These are phyloP conservation scores for Sebastes dallii DNA, from an alignment of 2,797 vertebrate species.

Conservation along the genomic window DNA sequence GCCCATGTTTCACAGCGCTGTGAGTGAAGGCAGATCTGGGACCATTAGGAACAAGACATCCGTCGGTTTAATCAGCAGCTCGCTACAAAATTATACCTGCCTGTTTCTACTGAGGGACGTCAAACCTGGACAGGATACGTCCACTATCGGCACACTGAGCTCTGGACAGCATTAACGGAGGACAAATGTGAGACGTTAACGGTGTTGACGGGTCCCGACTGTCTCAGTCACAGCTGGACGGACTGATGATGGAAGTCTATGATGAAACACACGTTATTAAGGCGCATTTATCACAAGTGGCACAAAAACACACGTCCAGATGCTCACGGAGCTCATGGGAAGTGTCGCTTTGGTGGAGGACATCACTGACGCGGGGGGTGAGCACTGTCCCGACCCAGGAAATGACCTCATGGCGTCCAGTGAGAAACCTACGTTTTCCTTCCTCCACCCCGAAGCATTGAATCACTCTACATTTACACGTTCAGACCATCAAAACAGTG, in stretches of 20 bases:
- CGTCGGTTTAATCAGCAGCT: slow-evolving; percentile 68
- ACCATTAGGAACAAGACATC: slow-evolving; percentile 59
- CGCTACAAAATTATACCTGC: slow-evolving; percentile 63
- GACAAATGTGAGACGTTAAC: slow-evolving; percentile 45
- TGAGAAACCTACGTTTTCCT: neutral
- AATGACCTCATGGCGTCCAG: slow-evolving; percentile 35
- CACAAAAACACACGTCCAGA: slow-evolving; percentile 35
- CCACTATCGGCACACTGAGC: slow-evolving; percentile 28
- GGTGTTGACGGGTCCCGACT: slow-evolving; percentile 28
- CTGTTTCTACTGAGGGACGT: slow-evolving; percentile 47
- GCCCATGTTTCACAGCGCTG: slow-evolving; percentile 59
- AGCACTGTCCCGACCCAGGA: neutral
- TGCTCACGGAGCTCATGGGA: slow-evolving; percentile 29
- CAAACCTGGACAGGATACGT: slow-evolving; percentile 35
- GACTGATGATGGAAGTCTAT: slow-evolving; percentile 41
- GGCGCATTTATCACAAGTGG: slow-evolving; percentile 52
- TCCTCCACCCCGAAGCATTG: slow-evolving; percentile 19
- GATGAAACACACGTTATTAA: slow-evolving; percentile 53
- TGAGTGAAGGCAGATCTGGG: slow-evolving; percentile 75
- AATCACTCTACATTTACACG: slow-evolving; percentile 10
- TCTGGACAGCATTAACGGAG: slow-evolving; percentile 59
- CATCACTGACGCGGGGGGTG: neutral
- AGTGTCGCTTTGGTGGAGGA: slow-evolving; percentile 15
- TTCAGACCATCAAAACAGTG: neutral
- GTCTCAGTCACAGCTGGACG: too few relatives aligned